Conservation (phyloP, 2,888 invertebrate species). For the Thymelicus sylvestris region DNA sequence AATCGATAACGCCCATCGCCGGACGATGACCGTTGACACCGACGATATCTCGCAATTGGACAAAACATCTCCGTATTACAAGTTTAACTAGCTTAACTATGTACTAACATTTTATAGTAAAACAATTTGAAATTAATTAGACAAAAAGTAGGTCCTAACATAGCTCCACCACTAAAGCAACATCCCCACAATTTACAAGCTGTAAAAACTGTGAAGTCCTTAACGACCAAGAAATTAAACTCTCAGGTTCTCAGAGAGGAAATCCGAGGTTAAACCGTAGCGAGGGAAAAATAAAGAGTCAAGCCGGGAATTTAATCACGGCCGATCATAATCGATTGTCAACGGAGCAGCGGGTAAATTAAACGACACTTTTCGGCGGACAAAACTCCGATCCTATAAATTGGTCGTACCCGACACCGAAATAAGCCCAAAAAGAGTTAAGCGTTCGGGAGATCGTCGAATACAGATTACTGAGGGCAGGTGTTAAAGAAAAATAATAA, state of each 20-base stretch:
- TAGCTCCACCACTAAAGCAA: neutral
- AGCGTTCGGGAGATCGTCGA: conserved; percentile 82
- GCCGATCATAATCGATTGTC: conserved; percentile 76
- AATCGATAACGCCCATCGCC: conserved; percentile 27
- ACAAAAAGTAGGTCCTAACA: neutral
- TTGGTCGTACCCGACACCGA: conserved; percentile 67
- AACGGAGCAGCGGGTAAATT: conserved; percentile 73
- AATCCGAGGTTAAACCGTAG: conserved; percentile 9
- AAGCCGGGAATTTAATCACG: conserved; percentile 59
- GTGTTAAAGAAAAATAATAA: conserved; percentile 85
- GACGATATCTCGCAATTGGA: conserved; percentile 21
- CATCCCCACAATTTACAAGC: neutral
- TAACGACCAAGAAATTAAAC: conserved; percentile 9
- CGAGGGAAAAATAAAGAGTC: conserved; percentile 20
- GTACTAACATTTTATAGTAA: conserved; percentile 3
- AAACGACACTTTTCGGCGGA: conserved; percentile 78
- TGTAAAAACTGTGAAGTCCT: conserved; percentile 6
- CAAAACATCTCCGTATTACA: conserved; percentile 1
- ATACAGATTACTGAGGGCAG: conserved; percentile 82
- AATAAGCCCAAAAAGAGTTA: conserved; percentile 81
- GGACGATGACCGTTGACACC: conserved; percentile 27
- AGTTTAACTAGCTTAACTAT: conserved; percentile 1
- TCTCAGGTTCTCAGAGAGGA: conserved; percentile 1
- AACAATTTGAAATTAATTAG: neutral
- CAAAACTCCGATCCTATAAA: conserved; percentile 76